Conservation (phyloP, 1,140 invertebrate species). For the Pseudomyrmex gracilis region DNA sequence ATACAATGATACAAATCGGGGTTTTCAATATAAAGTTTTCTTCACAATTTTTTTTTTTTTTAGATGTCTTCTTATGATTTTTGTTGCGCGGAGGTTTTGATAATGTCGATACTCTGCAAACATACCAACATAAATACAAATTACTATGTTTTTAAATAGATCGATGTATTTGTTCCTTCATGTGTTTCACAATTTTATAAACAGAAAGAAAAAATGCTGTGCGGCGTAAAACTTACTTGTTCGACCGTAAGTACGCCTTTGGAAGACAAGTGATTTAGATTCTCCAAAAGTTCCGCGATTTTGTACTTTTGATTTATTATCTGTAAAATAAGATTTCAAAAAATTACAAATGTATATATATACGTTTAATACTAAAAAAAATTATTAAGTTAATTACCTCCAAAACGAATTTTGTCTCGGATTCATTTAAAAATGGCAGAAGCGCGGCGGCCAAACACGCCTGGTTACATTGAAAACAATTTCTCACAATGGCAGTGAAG, state of each 20-base stretch:
- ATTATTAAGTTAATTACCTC: conserved; percentile 65
- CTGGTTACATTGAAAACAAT: conserved; percentile 75
- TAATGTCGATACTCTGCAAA: conserved; percentile 36
- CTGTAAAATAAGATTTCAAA: conserved; percentile 52
- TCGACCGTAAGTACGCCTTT: conserved; percentile 68
- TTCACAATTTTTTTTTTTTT: too few relatives aligned
- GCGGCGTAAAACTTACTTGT: conserved; percentile 66
- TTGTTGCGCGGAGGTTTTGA: not conserved
- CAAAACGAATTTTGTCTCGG: conserved; percentile 67
- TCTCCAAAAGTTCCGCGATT: conserved; percentile 49
- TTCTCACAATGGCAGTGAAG: conserved; percentile 71
- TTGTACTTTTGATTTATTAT: conserved; percentile 41
- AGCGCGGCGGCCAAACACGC: conserved; percentile 76
- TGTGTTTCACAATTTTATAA: not conserved
- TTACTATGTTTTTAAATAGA: conserved; percentile 1
- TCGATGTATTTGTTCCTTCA: not conserved
- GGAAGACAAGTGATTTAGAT: conserved; percentile 63
- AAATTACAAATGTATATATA: not conserved
- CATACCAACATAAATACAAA: conserved; percentile 33
- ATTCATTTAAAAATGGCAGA: conserved; percentile 76
- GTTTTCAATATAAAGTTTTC: too few relatives aligned
- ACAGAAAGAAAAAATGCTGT: conserved; percentile 46
- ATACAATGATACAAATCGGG: too few relatives aligned
- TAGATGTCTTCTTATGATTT: not conserved
- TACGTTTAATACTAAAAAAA: conserved; percentile 21